Base-by-base conservation (phyloP, 2,797 vertebrate species). In the Rhodeus uyekii region DNA sequence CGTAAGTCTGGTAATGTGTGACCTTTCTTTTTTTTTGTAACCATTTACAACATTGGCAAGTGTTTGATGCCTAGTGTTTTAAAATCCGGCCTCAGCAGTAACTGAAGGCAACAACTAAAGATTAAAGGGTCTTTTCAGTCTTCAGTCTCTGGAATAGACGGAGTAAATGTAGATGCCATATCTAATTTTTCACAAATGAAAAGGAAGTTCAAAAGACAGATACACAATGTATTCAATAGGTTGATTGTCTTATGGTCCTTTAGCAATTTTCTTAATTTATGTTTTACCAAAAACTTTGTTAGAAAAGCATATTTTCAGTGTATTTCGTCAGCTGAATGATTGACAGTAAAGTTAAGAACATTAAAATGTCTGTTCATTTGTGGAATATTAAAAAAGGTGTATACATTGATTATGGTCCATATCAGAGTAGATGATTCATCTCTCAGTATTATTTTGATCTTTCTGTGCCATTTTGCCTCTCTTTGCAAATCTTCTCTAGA, bases 141-240 rank as follows among this genome's bases (percentile, higher is more conserved):
- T 53, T n/a, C 22, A 24, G 12, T 22, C 50, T 63, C 18, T 63
- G 55, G 12, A 53, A 22, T 8, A 74, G 32, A 24, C 32, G 38
- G 55, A 27, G 71, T 53, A 36, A 53, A 73, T 32, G 46, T 74
- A 24, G 50, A 58, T 46, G 22, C 19, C 29, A 24, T 36, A 53
- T 74, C 50, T 19, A 58, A 58, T 75, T 75, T 74, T 74, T 74
- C 71, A 74, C 22, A 38, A 48, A 38, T 55, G 22, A 55, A 55
- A 53, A 73, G 16, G 1, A n/a, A 55, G 4, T 34, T 38, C 22
- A 14, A 58, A 14, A 74, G 3, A 29, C 39, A 74, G 5, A 29
- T 61, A 16, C 39, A 22, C 55, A 76, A 10, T 22, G 42, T 0
- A 24, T 12, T 61, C 38, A 44, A 13, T 42, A 16, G 18, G 55